phyloP scores from a whole-genome alignment of 2,797 vertebrate genomes.

The Tokudaia tokunoshimensis region DNA sequence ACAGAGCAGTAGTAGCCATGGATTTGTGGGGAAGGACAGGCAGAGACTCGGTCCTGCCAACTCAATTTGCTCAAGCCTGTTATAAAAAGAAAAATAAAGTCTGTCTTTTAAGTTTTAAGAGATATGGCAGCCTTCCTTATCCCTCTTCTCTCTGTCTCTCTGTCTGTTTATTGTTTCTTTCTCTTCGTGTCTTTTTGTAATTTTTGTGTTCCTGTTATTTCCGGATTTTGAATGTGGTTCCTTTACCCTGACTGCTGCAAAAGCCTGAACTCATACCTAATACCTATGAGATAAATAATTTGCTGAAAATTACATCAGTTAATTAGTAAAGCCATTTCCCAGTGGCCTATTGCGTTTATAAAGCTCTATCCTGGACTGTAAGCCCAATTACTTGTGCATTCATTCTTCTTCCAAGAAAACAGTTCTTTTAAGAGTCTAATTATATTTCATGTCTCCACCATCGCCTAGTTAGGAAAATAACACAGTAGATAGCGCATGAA shows the following conservation, averaged over 20 bases:
- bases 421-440: background rate
- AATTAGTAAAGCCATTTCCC: background rate
- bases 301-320: background rate
- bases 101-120: background rate
- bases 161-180: background rate
- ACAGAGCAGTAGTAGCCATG: rapidly evolving
- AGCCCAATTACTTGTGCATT: background rate
- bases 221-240: background rate
- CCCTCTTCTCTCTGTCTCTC: background rate
- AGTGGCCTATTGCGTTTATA: background rate
- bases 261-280: background rate
- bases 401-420: background rate
- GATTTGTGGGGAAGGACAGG: rapidly evolving
- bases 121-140: background rate
- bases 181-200: background rate
- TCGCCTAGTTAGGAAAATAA: background rate
- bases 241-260: background rate
- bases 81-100: background rate
- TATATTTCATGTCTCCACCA: background rate
- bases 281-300: background rate
- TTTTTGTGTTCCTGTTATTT: background rate
- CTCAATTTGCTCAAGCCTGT: background rate
- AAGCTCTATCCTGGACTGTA: background rate
- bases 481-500: background rate
- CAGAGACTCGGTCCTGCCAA: too few relatives aligned